phyloP scores from a whole-genome alignment of 1,140 invertebrate genomes.

The Eupristina koningsbergeri region DNA sequence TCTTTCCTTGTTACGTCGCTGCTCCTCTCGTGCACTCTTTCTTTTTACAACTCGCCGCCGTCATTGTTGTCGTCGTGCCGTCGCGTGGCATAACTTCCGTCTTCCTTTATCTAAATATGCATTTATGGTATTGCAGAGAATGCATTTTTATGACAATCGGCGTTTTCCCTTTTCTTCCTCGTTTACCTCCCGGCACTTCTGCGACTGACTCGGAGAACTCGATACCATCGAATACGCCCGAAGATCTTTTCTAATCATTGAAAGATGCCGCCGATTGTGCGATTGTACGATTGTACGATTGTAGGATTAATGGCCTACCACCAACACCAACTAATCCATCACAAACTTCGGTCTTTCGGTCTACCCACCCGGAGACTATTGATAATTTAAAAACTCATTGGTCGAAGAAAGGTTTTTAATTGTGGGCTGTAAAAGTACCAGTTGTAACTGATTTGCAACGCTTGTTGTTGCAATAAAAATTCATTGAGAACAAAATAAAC shows the following conservation, averaged over 20 bases:
- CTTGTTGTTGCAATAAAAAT: conserved; percentile 17
- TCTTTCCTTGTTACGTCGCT: background rate
- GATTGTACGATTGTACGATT: too few relatives aligned
- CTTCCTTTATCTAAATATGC: conserved; percentile 26
- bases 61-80: too few relatives aligned
- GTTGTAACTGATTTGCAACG: background rate
- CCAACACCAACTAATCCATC: too few relatives aligned
- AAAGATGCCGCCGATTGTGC: too few relatives aligned
- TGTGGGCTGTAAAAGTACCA: background rate
- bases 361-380: too few relatives aligned
- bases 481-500: background rate
- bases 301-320: background rate
- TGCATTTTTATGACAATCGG: background rate
- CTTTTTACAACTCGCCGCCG: conserved; percentile 17
- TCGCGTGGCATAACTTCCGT: conserved; percentile 34
- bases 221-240: conserved; percentile 6
- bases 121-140: conserved; percentile 11
- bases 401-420: background rate
- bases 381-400: conserved; percentile 16
- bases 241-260: background rate
- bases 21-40: conserved; percentile 31
- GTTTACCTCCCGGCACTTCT: too few relatives aligned
- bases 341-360: too few relatives aligned
- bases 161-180: background rate
- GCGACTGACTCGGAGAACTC: background rate